Base-by-base conservation (phyloP, 2,113 vertebrate genomes). In the Dromas ardeola region DNA sequence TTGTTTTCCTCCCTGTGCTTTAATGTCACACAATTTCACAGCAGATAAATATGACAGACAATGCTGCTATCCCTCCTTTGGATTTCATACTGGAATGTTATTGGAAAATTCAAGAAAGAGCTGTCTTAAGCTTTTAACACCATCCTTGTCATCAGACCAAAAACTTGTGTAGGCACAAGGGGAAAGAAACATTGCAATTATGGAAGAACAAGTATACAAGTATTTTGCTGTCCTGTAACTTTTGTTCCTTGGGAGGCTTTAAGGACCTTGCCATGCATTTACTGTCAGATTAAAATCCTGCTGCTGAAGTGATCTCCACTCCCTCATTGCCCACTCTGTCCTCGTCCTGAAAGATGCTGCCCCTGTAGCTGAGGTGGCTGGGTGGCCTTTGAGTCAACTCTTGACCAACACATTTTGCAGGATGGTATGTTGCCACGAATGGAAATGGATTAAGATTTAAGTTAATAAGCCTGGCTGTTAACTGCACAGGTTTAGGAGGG, bases 1-100 rank as follows among this genome's bases (percentile, higher is more conserved):
- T 84, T 80, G 77, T 91, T 72, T 49, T 69, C 27, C 53, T 83
- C 79, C 20, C 29, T 66, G 58, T 56, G 88, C 72, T 96, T 95
- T 93, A 95, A 86, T 93, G 90, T 96, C 94, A 94, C 36, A 88
- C 76, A 95, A 94, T 87, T 97, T 97, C 86, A 96, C 58, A 80
- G 69, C 72, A 73, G 43, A 59, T 95, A 88, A 96, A 86, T 89
- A 90, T 58, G 70, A 95, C 71, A 95, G 91, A 88, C 10, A 9
- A 96, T 55, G 53, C 61, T 95, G 91, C 78, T 79, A 42, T 71
- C 66, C 43, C 27, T 93, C 53, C 52, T 62, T 94, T 11, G 6
- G 72, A 87, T 94, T 97, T 96, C 90, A 29, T 25, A n/a, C 53
- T 72, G 58, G 32, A 91, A 81, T 52, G 42, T 65, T 89, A 78